phyloP scores from a whole-genome alignment of 2,113 vertebrate genomes.

The Scortum barcoo region DNA sequence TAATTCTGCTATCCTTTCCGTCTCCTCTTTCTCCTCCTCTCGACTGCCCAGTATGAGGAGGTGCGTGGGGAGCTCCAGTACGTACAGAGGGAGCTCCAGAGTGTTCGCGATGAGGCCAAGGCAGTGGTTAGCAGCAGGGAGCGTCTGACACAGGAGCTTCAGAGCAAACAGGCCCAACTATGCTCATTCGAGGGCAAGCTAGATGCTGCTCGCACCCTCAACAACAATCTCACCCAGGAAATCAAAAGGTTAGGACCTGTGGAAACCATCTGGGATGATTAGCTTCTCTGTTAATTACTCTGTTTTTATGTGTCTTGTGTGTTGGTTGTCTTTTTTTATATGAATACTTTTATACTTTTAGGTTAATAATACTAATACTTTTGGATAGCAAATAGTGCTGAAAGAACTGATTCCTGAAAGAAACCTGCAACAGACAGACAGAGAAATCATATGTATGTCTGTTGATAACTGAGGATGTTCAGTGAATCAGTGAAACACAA shows the following conservation, averaged over 20 bases:
- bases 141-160: conserved; percentile 82
- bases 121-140: conserved; percentile 60
- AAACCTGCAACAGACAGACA: background rate
- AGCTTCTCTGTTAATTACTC: background rate
- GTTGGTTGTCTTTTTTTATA: background rate
- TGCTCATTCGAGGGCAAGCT: conserved; percentile 86
- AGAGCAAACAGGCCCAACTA: conserved; percentile 83
- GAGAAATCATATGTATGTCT: background rate
- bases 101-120: conserved; percentile 72
- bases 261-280: background rate
- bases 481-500: background rate
- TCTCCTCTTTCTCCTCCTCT: background rate
- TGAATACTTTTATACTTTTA: too few relatives aligned
- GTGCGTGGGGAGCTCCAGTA: conserved; percentile 76
- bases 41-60: conserved; percentile 77
- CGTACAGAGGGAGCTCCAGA: conserved; percentile 79
- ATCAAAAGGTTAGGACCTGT: conserved; percentile 81
- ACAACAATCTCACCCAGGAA: conserved; percentile 82
- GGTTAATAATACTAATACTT: too few relatives aligned
- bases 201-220: conserved; percentile 74
- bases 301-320: background rate
- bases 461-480: background rate
- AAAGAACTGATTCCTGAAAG: background rate
- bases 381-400: background rate
- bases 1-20: background rate